A percentile compares a stretch with the other conserved stretches of the same genome.
phyloP scores from a whole-genome alignment of 2,113 vertebrate species.

The Balaenoptera acutorostrata region DNA sequence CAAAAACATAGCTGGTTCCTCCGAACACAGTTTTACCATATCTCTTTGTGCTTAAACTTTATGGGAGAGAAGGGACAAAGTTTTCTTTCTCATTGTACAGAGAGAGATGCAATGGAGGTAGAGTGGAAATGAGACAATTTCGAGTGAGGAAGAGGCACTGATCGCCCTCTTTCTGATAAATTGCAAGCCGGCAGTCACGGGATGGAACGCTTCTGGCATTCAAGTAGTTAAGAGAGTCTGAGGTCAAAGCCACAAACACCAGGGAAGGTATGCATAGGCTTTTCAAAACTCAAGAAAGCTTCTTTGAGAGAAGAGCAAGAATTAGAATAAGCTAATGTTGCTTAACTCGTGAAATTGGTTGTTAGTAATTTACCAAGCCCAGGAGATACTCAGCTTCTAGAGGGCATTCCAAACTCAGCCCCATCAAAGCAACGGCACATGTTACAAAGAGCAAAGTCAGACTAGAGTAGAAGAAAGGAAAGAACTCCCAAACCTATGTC shows the following conservation, averaged over 20 bases:
- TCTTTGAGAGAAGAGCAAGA: not conserved
- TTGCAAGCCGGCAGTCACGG: not conserved
- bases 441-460: not conserved
- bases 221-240: not conserved
- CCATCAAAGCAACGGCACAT: no score
- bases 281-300: not conserved
- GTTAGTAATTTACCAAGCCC: not conserved
- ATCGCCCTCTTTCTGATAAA: not conserved
- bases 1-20: not conserved
- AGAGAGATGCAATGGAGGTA: not conserved
- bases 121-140: not conserved
- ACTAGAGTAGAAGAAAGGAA: not conserved
- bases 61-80: not conserved
- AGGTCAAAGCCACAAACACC: slow-evolving; percentile 7
- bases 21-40: not conserved
- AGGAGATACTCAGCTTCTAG: not conserved
- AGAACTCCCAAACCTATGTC: not conserved
- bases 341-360: not conserved
- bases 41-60: not conserved
- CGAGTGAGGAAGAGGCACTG: no score
- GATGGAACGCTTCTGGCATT: not conserved
- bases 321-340: slow-evolving; percentile 1
- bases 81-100: not conserved
- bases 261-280: not conserved
- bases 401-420: not conserved